phyloP scores from a whole-genome alignment of 1,140 invertebrate genomes.

The Drosophila oshimai region DNA sequence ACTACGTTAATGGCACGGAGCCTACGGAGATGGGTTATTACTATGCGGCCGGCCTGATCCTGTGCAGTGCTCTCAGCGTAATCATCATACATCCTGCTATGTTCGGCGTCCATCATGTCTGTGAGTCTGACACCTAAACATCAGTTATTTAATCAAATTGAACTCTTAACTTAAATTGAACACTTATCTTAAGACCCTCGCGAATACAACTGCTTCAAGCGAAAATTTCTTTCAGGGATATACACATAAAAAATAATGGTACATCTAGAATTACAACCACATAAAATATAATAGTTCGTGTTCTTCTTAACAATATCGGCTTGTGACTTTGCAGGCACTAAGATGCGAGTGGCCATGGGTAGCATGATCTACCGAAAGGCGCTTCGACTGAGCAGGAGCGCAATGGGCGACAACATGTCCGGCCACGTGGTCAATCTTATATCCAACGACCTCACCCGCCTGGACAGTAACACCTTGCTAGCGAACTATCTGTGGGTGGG shows the following conservation, averaged over 20 bases:
- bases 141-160: too few relatives aligned
- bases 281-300: too few relatives aligned
- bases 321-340: conserved; percentile 85
- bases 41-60: conserved; percentile 87
- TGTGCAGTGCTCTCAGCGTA: conserved; percentile 87
- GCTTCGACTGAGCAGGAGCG: conserved; percentile 86
- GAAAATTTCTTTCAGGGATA: not conserved
- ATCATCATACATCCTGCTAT: conserved; percentile 91
- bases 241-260: too few relatives aligned
- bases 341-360: conserved; percentile 90
- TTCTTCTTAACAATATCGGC: too few relatives aligned
- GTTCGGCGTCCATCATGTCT: conserved; percentile 88
- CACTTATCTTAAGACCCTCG: too few relatives aligned
- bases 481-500: conserved; percentile 91
- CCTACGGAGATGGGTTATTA: conserved; percentile 85
- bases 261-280: too few relatives aligned
- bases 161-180: too few relatives aligned
- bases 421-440: conserved; percentile 96
- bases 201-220: too few relatives aligned
- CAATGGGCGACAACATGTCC: conserved; percentile 89
- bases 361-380: conserved; percentile 92
- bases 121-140: conserved; percentile 72
- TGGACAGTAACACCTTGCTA: conserved; percentile 88
- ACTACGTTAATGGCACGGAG: conserved; percentile 83
- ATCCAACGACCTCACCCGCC: conserved; percentile 92